Percentiles rank a stretch among this genome's conserved stretches.
Conservation (phyloP, 37 sponge, comb jelly and placozoan species). For the Bolinopsis microptera region DNA sequence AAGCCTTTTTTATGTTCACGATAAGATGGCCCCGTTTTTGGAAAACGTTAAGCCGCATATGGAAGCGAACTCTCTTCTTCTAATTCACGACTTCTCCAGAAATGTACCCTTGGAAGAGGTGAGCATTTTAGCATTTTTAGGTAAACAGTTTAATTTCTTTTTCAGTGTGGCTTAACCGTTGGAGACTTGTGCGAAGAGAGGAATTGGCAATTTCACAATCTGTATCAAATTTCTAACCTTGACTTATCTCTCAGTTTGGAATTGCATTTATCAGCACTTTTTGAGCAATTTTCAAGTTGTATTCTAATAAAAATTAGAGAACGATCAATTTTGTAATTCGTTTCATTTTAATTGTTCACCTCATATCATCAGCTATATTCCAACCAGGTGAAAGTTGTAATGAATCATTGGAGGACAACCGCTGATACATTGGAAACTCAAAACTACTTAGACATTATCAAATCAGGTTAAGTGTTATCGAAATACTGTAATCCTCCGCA, state of each 20-base stretch:
- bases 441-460: background rate
- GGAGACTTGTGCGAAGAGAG: too few species aligned
- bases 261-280: too few species aligned
- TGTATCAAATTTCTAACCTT: too few species aligned
- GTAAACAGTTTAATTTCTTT: background rate
- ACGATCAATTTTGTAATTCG: too few species aligned
- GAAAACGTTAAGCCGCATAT: background rate
- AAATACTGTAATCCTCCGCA: too few species aligned
- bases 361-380: too few species aligned
- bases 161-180: background rate
- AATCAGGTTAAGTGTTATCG: background rate
- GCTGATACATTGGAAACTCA: constrained; percentile 28
- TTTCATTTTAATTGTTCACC: too few species aligned
- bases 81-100: constrained; percentile 18
- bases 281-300: too few species aligned
- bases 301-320: too few species aligned
- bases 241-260: too few species aligned
- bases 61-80: background rate
- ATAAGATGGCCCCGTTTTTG: background rate
- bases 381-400: background rate
- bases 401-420: background rate
- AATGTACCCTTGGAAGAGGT: background rate
- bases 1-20: background rate
- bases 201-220: too few species aligned
- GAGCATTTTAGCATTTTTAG: background rate